Conservation (phyloP, 30 jellyfish, hydroid and myxozoan species). For the Morbakka virulenta region DNA sequence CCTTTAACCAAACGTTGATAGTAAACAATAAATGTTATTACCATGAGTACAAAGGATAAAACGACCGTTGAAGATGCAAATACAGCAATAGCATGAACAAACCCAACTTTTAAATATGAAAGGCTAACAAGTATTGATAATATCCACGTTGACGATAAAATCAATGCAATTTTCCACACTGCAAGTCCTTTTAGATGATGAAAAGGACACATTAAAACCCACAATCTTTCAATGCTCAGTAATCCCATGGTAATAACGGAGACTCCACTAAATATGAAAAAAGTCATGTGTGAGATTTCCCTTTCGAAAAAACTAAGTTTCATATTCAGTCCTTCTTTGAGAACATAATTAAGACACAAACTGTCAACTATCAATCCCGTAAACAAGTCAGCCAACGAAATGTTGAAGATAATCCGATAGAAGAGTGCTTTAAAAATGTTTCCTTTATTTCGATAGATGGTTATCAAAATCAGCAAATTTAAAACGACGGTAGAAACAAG, state of each 20-base stretch:
- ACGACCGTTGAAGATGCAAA: constrained; percentile 76
- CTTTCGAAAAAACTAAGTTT: constrained; percentile 33
- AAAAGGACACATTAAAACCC: constrained; percentile 69
- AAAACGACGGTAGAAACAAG: constrained; percentile 38
- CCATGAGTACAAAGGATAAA: constrained; percentile 48
- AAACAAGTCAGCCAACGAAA: constrained; percentile 72
- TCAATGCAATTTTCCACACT: constrained; percentile 40
- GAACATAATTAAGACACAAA: constrained; percentile 40
- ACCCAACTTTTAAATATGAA: constrained; percentile 56
- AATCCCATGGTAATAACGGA: constrained; percentile 74
- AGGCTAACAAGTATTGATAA: constrained; percentile 31
- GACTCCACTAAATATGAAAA: constrained; percentile 77
- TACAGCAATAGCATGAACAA: constrained; percentile 52
- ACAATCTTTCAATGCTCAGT: constrained; percentile 70
- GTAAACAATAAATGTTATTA: constrained; percentile 51
- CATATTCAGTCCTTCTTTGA: constrained; percentile 68
- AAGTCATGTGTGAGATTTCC: constrained; percentile 61
- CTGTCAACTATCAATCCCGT: constrained; percentile 77
- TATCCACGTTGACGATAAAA: constrained; percentile 43
- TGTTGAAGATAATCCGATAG: constrained; percentile 63
- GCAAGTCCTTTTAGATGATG: constrained; percentile 58
- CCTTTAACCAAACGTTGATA: constrained; percentile 23
- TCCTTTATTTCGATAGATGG: constrained; percentile 40
- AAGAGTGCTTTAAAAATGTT: constrained; percentile 59
- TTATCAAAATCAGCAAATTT: constrained; percentile 31